phyloP scores from a whole-genome alignment of 2,888 invertebrate species.

The Nephrocerus scutellatus region DNA sequence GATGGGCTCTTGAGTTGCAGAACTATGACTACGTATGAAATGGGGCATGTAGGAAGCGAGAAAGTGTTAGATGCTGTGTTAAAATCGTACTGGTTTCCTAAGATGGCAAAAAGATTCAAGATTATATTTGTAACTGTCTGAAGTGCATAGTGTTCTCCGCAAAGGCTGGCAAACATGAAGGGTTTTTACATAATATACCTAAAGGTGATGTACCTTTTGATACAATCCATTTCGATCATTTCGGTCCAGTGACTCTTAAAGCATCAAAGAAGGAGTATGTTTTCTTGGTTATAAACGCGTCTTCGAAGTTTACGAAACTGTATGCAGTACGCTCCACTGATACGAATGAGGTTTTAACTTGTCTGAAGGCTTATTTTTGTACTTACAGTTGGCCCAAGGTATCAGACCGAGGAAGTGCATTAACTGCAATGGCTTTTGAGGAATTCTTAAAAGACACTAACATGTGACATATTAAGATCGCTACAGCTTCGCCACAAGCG shows the following conservation, averaged over 20 bases:
- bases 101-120: neutral
- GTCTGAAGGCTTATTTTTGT: conserved; percentile 18
- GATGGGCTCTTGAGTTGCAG: too few species aligned
- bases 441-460: conserved; percentile 1
- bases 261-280: conserved; percentile 5
- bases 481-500: conserved; percentile 6
- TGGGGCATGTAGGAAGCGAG: conserved; percentile 8
- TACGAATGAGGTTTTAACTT: too few species aligned
- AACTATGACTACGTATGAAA: too few species aligned
- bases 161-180: conserved; percentile 17
- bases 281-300: too few species aligned
- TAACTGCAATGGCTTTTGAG: conserved; percentile 11
- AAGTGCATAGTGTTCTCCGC: conserved; percentile 9
- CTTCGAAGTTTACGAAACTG: conserved; percentile 13
- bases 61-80: conserved; percentile 4
- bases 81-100: conserved; percentile 13
- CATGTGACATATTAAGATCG: conserved; percentile 2
- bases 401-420: conserved; percentile 12
- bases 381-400: conserved; percentile 9
- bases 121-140: conserved; percentile 6
- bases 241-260: conserved; percentile 12
- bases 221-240: conserved; percentile 13
- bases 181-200: conserved; percentile 25
- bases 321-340: conserved; percentile 1
- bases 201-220: conserved; percentile 28